phyloP scores from a whole-genome alignment of 1,140 invertebrate genomes.

The Sycobia sp. region DNA sequence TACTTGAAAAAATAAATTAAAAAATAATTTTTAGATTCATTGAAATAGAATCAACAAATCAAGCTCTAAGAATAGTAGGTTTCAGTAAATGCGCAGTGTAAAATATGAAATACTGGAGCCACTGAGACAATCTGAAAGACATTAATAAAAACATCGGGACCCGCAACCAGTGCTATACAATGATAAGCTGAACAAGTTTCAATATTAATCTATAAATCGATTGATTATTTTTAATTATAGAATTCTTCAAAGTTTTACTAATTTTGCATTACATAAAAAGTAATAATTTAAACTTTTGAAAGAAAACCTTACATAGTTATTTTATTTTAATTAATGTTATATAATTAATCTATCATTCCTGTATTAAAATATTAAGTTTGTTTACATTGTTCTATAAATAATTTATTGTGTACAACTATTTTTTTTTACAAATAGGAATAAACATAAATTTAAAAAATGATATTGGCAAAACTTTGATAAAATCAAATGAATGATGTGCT shows the following conservation, averaged over 20 bases:
- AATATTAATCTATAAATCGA: constrained; percentile 45
- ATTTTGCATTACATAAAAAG: not conserved
- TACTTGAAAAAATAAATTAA: constrained; percentile 25
- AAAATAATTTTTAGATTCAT: constrained; percentile 9
- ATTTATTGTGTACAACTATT: not conserved
- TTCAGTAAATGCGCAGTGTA: constrained; percentile 10
- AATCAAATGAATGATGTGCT: constrained; percentile 9
- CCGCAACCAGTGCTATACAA: constrained; percentile 58
- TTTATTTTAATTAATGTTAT: too few relatives aligned
- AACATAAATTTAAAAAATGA: not conserved
- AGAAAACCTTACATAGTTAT: too few relatives aligned
- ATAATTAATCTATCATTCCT: too few relatives aligned
- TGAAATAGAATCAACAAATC: constrained; percentile 18
- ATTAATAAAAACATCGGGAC: constrained; percentile 49
- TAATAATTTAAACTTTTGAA: not conserved
- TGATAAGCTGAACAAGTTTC: constrained; percentile 54
- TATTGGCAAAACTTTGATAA: constrained; percentile 29
- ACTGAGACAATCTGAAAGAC: constrained; percentile 56
- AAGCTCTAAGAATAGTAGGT: constrained; percentile 25
- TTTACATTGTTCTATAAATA: not conserved
- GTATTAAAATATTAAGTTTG: not conserved
- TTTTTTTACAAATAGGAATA: not conserved
- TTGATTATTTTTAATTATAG: constrained; percentile 38
- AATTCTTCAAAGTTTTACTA: constrained; percentile 39
- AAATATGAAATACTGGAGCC: constrained; percentile 43